phyloP scores from a whole-genome alignment of 2,888 invertebrate genomes.

The Lottia gigantea region DNA sequence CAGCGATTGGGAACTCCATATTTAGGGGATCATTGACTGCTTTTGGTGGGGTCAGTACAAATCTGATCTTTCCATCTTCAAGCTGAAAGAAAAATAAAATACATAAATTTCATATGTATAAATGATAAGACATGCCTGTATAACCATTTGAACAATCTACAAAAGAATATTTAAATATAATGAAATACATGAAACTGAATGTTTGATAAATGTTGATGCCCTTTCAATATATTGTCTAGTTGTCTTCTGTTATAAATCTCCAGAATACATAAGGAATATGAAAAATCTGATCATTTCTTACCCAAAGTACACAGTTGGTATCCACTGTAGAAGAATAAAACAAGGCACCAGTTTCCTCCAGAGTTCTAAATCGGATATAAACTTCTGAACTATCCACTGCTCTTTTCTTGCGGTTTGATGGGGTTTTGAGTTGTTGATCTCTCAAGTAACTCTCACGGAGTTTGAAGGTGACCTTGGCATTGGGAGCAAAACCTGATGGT shows the following conservation, averaged over 20 bases:
- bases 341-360: slow-evolving; percentile 82
- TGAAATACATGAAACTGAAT: too few relatives aligned
- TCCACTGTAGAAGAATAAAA: slow-evolving; percentile 88
- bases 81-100: slow-evolving; percentile 32
- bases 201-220: too few relatives aligned
- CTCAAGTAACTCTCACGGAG: slow-evolving; percentile 82
- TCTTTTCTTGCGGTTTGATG: slow-evolving; percentile 23
- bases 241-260: too few relatives aligned
- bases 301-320: slow-evolving; percentile 77
- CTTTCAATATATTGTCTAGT: too few relatives aligned
- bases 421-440: slow-evolving; percentile 79
- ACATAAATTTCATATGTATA: too few relatives aligned
- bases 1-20: slow-evolving; percentile 72
- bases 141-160: too few relatives aligned
- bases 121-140: too few relatives aligned
- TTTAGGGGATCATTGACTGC: slow-evolving; percentile 26
- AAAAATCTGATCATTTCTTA: too few relatives aligned
- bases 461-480: slow-evolving; percentile 81
- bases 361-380: slow-evolving; percentile 84
- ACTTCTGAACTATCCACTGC: slow-evolving; percentile 74
- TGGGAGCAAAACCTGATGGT: slow-evolving; percentile 82
- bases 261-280: too few relatives aligned
- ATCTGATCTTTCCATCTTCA: slow-evolving; percentile 35
- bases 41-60: slow-evolving; percentile 31
- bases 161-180: too few relatives aligned